phyloP scores from a whole-genome alignment of 1,140 invertebrate genomes.

The Coelopa frigida region DNA sequence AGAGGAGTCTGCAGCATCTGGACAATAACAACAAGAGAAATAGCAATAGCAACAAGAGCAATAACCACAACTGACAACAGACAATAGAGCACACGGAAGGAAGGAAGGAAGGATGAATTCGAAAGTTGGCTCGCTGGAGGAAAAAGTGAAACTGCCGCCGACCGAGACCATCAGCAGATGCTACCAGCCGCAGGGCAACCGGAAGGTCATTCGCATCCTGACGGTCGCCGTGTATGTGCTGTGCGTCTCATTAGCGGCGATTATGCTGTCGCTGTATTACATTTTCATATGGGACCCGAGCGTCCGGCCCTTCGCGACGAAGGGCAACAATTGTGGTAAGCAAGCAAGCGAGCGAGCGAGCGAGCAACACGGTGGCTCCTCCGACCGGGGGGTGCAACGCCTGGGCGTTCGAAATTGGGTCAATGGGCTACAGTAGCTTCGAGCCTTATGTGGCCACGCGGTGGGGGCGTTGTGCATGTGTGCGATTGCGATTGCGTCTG shows the following conservation, averaged over 20 bases:
- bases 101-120: slow-evolving; percentile 30
- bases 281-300: slow-evolving; percentile 89
- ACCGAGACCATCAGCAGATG: slow-evolving; percentile 73
- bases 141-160: slow-evolving; percentile 61
- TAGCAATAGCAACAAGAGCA: slow-evolving; percentile 3
- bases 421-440: too few species aligned
- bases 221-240: slow-evolving; percentile 94
- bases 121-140: slow-evolving; percentile 47
- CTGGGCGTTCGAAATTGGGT: too few species aligned
- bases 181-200: slow-evolving; percentile 62
- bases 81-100: background rate
- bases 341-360: too few species aligned
- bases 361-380: too few species aligned
- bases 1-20: background rate
- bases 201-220: slow-evolving; percentile 82
- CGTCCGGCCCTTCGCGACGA: slow-evolving; percentile 40
- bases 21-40: slow-evolving; percentile 4
- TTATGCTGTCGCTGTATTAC: slow-evolving; percentile 92
- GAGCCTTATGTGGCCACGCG: too few species aligned
- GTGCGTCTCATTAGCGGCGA: slow-evolving; percentile 89
- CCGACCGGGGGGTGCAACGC: too few species aligned
- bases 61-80: background rate
- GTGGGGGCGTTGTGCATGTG: too few species aligned
- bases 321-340: slow-evolving; percentile 43
- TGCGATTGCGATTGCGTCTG: too few species aligned